phyloP scores from a whole-genome alignment of 2,113 vertebrate species.

The Okapia johnstoni region DNA sequence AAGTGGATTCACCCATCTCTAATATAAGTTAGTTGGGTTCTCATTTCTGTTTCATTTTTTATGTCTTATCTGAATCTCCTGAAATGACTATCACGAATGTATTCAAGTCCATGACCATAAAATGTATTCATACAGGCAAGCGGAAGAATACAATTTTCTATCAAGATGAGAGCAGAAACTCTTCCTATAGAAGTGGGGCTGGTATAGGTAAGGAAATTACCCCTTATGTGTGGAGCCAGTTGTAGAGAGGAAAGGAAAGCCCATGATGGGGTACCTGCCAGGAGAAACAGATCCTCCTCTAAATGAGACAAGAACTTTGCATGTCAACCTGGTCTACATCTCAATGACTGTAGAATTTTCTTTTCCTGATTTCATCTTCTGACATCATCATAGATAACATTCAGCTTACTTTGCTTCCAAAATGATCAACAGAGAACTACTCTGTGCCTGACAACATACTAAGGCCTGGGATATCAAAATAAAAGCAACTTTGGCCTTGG shows the following conservation, averaged over 20 bases:
- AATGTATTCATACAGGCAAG: background rate
- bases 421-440: background rate
- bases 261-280: background rate
- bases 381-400: background rate
- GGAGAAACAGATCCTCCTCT: conserved; percentile 18
- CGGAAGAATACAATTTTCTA: background rate
- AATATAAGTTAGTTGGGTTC: conserved; percentile 34
- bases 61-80: background rate
- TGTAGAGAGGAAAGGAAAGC: background rate
- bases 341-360: background rate
- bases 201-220: background rate
- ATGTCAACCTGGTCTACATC: background rate
- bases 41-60: conserved; percentile 50
- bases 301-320: background rate
- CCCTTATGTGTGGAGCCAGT: background rate
- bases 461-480: background rate
- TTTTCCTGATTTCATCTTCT: background rate
- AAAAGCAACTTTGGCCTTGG: background rate
- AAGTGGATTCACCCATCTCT: conserved; percentile 21
- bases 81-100: conserved; percentile 31
- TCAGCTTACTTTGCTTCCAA: background rate
- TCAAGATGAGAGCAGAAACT: background rate
- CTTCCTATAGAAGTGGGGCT: background rate
- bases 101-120: background rate
- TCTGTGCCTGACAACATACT: background rate